Percentiles rank a stretch among this genome's conserved stretches.
These are phyloP conservation scores for Pipistrellus kuhlii DNA, from an alignment of 2,797 vertebrate genomes.

Conservation along the genomic window DNA sequence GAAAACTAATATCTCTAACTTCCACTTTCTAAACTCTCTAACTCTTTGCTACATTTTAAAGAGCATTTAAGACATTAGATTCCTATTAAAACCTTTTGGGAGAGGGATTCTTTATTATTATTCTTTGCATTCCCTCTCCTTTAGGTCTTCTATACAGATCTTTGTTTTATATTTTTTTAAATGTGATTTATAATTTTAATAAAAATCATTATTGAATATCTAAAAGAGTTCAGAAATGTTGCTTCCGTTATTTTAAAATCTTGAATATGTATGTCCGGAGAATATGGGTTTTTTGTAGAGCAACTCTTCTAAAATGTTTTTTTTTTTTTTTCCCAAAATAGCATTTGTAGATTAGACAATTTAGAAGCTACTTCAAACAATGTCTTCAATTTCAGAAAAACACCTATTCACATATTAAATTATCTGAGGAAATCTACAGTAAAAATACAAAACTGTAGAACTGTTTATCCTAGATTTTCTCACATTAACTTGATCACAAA, in stretches of 20 bases:
- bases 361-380: neutral
- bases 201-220: neutral
- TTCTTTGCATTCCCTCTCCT: neutral
- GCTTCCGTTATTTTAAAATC: neutral
- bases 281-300: neutral
- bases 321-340: neutral
- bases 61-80: neutral
- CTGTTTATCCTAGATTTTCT: neutral
- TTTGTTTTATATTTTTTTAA: constrained; percentile 7
- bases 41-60: neutral
- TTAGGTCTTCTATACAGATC: neutral
- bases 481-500: neutral
- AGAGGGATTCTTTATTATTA: neutral
- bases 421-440: neutral
- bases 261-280: neutral
- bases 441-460: neutral
- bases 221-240: constrained; percentile 5
- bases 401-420: neutral
- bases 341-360: neutral
- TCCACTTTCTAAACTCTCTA: constrained; percentile 9
- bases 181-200: neutral
- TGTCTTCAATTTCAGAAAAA: neutral
- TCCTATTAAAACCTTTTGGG: neutral
- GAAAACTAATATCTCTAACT: constrained; percentile 7
- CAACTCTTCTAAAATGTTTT: neutral